Evolutionary conservation across 2,888 invertebrate species (phyloP), one percentile per base, ranked within the genome.

Genomic region (Crematogaster levior): DNA sequence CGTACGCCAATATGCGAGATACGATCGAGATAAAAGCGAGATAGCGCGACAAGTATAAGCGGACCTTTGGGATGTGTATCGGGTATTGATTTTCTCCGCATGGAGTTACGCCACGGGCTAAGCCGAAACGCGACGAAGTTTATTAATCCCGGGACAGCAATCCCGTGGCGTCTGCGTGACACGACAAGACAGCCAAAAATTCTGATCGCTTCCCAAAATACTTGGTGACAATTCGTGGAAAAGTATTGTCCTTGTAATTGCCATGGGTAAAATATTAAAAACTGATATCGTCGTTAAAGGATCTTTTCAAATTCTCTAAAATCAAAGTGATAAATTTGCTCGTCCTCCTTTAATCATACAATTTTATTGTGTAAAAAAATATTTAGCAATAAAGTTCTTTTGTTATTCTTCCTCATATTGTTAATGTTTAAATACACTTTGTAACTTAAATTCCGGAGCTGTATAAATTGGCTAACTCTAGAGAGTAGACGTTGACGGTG

Each of bases 21-120:
- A 90, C 87, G 90, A 92, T 92, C 90, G 91, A 86, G 92, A 93
- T 93, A 92, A 92, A 91, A 91, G 90, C 77, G 88, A 91, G 92
- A 93, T 91, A 92, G 89, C 86, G 88, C 88, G 89, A 88, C 90
- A 89, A 91, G 91, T 85, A 90, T 87, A 86, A 92, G 85, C 90
- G 89, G 84, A 87, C 90, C 91, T 90, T 86, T 73, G 91, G 89
- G 88, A 90, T 86, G 89, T 92, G 85, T 90, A 93, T 93, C 88
- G 92, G 86, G 92, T 93, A 93, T 93, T 91, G 93, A 92, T 93
- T 92, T 93, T 92, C 89, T 72, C 73, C 43, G 82, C 84, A 81
- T 85, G 83, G 85, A 84, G 88, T 85, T 86, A 89, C 85, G 89
- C 77, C 88, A 86, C 85, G 88, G 85, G 88, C 84, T 90, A 86